Base-by-base conservation (phyloP, 2,888 invertebrate species). In the Macaria liturata region DNA sequence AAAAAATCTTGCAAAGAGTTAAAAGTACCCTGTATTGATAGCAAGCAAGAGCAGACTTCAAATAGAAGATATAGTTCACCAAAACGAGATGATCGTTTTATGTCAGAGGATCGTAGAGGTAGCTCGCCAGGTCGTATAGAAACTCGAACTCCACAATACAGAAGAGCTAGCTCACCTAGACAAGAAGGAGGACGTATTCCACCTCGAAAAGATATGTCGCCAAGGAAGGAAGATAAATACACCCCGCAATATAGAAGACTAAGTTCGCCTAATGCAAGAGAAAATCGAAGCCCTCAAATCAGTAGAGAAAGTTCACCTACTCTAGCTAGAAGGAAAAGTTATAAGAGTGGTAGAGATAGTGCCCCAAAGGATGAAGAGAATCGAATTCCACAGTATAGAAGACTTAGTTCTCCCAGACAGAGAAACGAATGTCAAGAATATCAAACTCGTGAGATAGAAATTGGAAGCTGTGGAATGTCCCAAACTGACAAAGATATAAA, bases 401-500 rank as follows among this genome's bases (percentile, higher is more conserved):
- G 34, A 37, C 34, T 7, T 37, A 37, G 34, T 37, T 37, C 34
- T 6, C 9, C 9, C 34, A 48, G 4, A 3, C 34, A 37, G 34
- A 37, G 34, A 37, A 37, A 37, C 34, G 34, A 37, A 7, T 6
- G 34, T 37, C 34, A 20, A 20, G 20, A 20, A 20, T 1, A 1
- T 20, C 20, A 20, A 20, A 20, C 20, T 1, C 20, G 20, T 20
- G 20, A 1, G 5, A 37, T 3, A 2, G 34, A 7, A 37, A 37
- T 6, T 2, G 7, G 7, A 3, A 7, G 7, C 4, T 37, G 34
- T 37, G 7, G 7, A 37, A 3, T 4, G 34, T 7, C 5, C 34
- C 34, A 4, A 37, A 8, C 31, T 3, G 44, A 45, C n/a, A 45
- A 45, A 30, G 20, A 37, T 44, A 51, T 46, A 31, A 34, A 51